Evolutionary conservation across 2,888 invertebrate genomes (phyloP).

Genomic region (Pollenia amentaria): DNA sequence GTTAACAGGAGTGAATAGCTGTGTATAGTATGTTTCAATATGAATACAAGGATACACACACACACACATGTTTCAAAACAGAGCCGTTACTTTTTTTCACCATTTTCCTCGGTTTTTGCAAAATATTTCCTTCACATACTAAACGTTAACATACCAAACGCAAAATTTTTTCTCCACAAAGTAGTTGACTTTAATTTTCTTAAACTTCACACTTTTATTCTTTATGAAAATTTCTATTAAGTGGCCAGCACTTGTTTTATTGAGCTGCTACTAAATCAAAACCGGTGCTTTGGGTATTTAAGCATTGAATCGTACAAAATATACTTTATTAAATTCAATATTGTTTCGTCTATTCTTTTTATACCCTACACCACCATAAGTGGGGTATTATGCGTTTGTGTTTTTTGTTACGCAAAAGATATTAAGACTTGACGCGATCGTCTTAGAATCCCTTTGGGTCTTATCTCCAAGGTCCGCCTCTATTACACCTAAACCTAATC

Average conservation of each 20-base stretch:
- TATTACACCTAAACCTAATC: no score
- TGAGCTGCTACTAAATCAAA: slow-evolving; percentile 62
- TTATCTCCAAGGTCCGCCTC: no score
- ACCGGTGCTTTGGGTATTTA: slow-evolving; percentile 45
- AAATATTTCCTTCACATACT: not conserved
- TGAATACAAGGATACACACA: slow-evolving; percentile 34
- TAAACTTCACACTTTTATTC: slow-evolving; percentile 54
- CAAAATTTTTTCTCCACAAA: slow-evolving; percentile 2
- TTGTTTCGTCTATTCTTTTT: slow-evolving; percentile 18
- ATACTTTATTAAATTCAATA: slow-evolving; percentile 52
- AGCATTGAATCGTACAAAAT: slow-evolving; percentile 51
- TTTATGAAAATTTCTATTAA: slow-evolving; percentile 59
- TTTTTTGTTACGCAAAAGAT: no score
- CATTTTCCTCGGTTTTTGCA: not conserved
- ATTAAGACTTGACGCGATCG: no score
- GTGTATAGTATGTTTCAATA: not conserved
- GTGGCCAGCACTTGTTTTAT: slow-evolving; percentile 61
- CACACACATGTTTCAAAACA: not conserved
- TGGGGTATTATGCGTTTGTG: no score
- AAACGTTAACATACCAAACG: slow-evolving; percentile 10
- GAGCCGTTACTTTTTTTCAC: slow-evolving; percentile 33
- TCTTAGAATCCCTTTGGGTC: no score
- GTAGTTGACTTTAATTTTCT: slow-evolving; percentile 40
- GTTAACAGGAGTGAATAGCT: not conserved
- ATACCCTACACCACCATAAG: no score